phyloP scores from a whole-genome alignment of 2,797 vertebrate genomes.

The Cynodonichthys magdalenae region DNA sequence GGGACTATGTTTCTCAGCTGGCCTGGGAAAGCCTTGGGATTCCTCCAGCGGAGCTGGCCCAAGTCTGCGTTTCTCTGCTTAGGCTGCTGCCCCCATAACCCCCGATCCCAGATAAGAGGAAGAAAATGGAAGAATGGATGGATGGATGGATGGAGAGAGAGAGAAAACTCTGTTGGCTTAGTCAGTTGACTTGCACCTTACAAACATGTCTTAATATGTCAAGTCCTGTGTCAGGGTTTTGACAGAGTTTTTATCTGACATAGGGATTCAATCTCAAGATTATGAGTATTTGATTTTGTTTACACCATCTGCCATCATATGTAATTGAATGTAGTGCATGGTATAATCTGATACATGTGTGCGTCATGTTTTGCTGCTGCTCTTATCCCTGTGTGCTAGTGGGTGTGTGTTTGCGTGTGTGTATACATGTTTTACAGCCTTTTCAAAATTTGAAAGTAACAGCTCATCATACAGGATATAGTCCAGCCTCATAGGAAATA shows the following conservation, averaged over 20 bases:
- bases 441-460: slow-evolving; percentile 31
- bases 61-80: too few relatives aligned
- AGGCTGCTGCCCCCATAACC: too few relatives aligned
- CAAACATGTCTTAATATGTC: slow-evolving; percentile 61
- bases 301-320: slow-evolving; percentile 76
- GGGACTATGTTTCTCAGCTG: too few relatives aligned
- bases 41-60: too few relatives aligned
- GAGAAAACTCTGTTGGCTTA: slow-evolving; percentile 66
- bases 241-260: slow-evolving; percentile 67
- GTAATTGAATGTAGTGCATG: slow-evolving; percentile 76
- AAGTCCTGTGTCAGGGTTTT: slow-evolving; percentile 69
- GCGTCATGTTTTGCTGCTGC: slow-evolving; percentile 36
- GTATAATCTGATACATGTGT: slow-evolving; percentile 74
- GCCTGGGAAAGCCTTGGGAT: too few relatives aligned
- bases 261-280: slow-evolving; percentile 70
- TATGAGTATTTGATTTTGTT: slow-evolving; percentile 73
- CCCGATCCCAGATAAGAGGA: too few relatives aligned
- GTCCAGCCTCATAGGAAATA: slow-evolving; percentile 23
- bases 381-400: slow-evolving; percentile 10
- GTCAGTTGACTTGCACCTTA: slow-evolving; percentile 39
- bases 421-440: slow-evolving; percentile 15
- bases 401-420: slow-evolving; percentile 12
- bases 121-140: too few relatives aligned
- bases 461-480: slow-evolving; percentile 44
- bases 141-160: background rate